Conservation (phyloP, 2,113 vertebrate species). For the Dromiciops gliroides region DNA sequence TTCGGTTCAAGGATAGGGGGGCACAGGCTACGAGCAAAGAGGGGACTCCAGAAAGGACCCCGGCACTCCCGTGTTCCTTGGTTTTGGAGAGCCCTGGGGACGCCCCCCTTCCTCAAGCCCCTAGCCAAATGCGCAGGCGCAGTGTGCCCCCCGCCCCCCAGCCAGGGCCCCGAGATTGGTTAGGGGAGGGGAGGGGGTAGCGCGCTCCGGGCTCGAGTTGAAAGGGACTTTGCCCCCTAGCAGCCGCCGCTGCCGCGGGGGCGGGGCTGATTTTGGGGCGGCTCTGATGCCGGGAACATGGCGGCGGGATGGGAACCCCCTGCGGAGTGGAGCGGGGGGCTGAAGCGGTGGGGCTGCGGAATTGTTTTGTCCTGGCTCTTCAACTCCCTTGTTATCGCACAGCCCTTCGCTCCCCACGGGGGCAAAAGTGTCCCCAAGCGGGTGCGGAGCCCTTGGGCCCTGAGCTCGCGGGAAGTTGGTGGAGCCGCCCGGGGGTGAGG, state of each 20-base stretch:
- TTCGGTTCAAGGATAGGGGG: neutral
- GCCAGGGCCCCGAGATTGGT: neutral
- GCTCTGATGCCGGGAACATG: constrained; percentile 69
- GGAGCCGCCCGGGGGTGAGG: constrained; percentile 38
- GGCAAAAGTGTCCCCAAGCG: constrained; percentile 27
- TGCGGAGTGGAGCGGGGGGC: neutral
- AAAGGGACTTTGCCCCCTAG: neutral
- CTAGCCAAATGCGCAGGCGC: neutral
- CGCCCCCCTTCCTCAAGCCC: constrained; percentile 58
- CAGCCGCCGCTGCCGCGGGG: neutral
- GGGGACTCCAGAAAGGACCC: neutral
- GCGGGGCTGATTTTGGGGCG: constrained; percentile 55
- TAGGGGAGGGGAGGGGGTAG: neutral
- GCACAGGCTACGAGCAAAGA: constrained; percentile 62
- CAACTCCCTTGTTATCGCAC: neutral
- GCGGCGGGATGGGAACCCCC: constrained; percentile 45
- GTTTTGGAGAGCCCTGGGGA: constrained; percentile 43
- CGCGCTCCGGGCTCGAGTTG: neutral
- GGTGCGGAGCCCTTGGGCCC: constrained; percentile 52
- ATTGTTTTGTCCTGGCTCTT: neutral
- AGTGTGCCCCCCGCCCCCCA: neutral
- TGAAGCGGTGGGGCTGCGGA: constrained; percentile 7
- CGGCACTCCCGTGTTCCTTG: constrained; percentile 43
- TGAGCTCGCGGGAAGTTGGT: constrained; percentile 72
- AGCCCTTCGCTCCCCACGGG: neutral